Evolutionary conservation across 1,140 invertebrate genomes (phyloP).

Genomic region (Saccostrea cuccullata): DNA sequence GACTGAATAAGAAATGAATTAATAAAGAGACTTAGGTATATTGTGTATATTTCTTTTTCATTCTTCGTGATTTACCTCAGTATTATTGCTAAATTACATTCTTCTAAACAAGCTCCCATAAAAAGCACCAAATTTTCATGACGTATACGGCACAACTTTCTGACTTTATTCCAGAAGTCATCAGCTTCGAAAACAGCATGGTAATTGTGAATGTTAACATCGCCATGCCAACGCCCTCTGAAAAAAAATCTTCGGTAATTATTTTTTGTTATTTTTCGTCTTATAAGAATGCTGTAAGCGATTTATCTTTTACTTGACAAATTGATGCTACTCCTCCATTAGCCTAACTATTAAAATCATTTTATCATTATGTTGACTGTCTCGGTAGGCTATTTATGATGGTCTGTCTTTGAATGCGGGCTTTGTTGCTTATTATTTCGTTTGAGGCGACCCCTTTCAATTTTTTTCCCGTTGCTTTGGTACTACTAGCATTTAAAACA

Average conservation of each 20-base stretch:
- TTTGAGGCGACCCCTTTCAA: no score
- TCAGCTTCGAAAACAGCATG: slow-evolving; percentile 67
- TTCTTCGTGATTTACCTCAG: slow-evolving; percentile 71
- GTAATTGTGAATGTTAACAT: slow-evolving; percentile 77
- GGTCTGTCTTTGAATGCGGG: background rate
- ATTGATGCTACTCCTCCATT: background rate
- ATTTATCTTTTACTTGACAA: background rate
- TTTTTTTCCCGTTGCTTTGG: no score
- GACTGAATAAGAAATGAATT: background rate
- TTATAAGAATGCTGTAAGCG: no score
- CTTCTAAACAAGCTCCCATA: slow-evolving; percentile 80
- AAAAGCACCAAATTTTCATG: slow-evolving; percentile 81
- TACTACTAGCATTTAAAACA: no score
- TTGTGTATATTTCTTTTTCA: background rate
- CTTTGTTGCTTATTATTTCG: background rate
- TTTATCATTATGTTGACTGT: background rate
- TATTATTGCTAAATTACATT: slow-evolving; percentile 77
- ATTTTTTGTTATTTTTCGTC: background rate
- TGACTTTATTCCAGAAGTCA: slow-evolving; percentile 77
- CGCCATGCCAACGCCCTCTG: slow-evolving; percentile 80
- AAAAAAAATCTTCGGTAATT: slow-evolving; percentile 41
- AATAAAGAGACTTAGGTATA: background rate
- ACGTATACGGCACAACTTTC: slow-evolving; percentile 78
- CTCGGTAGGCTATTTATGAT: background rate
- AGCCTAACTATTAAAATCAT: background rate